Percentiles rank a stretch among this genome's conserved stretches.
Conservation (phyloP, 2,113 vertebrate species). For the Scomber japonicus region DNA sequence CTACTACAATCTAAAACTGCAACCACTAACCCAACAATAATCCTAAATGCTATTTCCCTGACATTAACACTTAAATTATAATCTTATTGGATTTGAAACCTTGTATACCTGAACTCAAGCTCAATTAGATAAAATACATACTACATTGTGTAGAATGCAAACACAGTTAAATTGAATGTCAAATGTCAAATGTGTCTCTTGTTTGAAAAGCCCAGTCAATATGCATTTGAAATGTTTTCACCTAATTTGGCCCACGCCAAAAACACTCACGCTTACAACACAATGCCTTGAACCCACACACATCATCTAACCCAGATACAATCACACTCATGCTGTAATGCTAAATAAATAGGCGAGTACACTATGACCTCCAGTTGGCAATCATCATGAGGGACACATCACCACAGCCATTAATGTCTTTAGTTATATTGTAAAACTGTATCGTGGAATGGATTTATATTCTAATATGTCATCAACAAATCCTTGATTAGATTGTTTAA, state of each 20-base stretch:
- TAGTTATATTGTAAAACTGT: neutral
- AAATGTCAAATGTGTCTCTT: neutral
- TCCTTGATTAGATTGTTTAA: neutral
- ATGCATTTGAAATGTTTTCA: neutral
- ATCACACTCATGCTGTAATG: neutral
- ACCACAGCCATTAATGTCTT: neutral
- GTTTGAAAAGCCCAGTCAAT: neutral
- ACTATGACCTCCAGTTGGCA: neutral
- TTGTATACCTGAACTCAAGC: neutral
- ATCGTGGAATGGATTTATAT: neutral
- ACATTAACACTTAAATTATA: neutral
- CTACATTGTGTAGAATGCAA: neutral
- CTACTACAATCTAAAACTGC: neutral
- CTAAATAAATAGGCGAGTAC: neutral
- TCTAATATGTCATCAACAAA: neutral
- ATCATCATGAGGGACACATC: neutral
- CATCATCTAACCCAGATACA: slow-evolving; percentile 15
- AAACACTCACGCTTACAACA: neutral
- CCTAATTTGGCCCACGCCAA: neutral
- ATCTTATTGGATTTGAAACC: neutral
- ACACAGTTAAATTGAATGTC: neutral
- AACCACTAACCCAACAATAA: neutral
- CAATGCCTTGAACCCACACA: neutral
- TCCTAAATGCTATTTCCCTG: neutral
- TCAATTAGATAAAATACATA: too few species aligned